Conservation (phyloP, 2,113 vertebrate genomes). For the Scomber japonicus region DNA sequence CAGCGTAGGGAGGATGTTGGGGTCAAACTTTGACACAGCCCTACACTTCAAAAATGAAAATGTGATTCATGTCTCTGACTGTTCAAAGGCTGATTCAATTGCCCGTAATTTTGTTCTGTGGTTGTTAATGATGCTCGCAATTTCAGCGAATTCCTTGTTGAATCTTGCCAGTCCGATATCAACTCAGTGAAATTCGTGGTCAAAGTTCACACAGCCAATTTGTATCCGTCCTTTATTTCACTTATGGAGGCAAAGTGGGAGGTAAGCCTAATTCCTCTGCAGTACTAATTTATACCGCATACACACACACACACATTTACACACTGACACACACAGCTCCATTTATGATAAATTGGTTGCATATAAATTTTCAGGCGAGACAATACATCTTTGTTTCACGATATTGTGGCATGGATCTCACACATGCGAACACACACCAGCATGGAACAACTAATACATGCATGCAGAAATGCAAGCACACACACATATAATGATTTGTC, state of each 20-base stretch:
- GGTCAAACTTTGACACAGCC: neutral
- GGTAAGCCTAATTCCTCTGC: constrained; percentile 49
- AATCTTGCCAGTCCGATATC: constrained; percentile 1
- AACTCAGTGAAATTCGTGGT: constrained; percentile 11
- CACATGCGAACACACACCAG: constrained; percentile 22
- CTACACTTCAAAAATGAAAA: too few relatives aligned
- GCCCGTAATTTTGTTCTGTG: neutral
- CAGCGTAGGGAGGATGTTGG: constrained; percentile 1
- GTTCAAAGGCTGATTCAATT: neutral
- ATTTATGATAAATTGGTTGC: constrained; percentile 73
- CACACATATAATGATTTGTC: constrained; percentile 61
- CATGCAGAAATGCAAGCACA: neutral
- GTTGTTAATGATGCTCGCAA: neutral
- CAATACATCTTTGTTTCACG: constrained; percentile 73
- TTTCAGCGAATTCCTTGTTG: neutral
- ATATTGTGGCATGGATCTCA: constrained; percentile 40
- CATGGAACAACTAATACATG: neutral
- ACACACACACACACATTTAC: constrained; percentile 12
- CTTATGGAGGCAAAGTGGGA: constrained; percentile 46
- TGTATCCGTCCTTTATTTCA: constrained; percentile 52
- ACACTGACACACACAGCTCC: constrained; percentile 4
- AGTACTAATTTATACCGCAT: constrained; percentile 14
- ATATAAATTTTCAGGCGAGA: constrained; percentile 60
- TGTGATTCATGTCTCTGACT: too few relatives aligned
- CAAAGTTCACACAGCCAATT: constrained; percentile 37